phyloP scores from a whole-genome alignment of 2,113 vertebrate species.

The Xenus cinereus region DNA sequence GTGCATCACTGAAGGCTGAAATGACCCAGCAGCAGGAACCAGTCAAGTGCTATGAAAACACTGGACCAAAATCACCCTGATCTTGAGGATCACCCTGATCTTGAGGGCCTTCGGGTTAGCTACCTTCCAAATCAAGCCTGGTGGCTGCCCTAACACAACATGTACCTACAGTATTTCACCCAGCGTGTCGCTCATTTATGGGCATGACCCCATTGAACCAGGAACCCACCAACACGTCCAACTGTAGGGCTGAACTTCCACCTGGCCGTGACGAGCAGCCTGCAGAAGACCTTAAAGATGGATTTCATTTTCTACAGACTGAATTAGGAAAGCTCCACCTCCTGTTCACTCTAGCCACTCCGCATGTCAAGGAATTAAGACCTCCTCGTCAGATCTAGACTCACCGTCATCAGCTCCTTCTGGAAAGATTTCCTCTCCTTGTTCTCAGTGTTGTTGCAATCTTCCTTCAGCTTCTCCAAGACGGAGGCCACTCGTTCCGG shows the following conservation, averaged over 20 bases:
- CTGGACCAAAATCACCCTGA: not conserved
- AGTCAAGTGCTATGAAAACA: not conserved
- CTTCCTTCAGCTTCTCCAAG: slow-evolving; percentile 94
- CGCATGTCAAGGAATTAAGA: not conserved
- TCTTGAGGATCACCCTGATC: not conserved
- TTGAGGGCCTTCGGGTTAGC: not conserved
- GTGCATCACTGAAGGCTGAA: not conserved
- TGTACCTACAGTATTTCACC: fast-evolving
- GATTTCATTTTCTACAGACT: not conserved
- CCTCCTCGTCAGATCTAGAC: not conserved
- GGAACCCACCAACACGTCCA: fast-evolving
- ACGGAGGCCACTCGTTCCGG: slow-evolving; percentile 91
- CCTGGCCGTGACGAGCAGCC: not conserved
- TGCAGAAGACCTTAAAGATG: not conserved
- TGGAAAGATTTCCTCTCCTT: slow-evolving; percentile 95
- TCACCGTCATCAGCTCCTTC: slow-evolving; percentile 93
- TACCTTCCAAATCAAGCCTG: not conserved
- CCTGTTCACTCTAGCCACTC: fast-evolving
- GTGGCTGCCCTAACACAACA: not conserved
- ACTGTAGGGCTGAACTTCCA: not conserved
- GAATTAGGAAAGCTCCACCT: not conserved
- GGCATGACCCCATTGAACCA: not conserved
- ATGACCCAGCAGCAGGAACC: not conserved
- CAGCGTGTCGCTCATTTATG: fast-evolving
- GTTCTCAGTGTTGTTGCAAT: slow-evolving; percentile 87